These are phyloP conservation scores for Taurulus bubalis DNA, from an alignment of 2,113 vertebrate genomes.

Conservation along the genomic window DNA sequence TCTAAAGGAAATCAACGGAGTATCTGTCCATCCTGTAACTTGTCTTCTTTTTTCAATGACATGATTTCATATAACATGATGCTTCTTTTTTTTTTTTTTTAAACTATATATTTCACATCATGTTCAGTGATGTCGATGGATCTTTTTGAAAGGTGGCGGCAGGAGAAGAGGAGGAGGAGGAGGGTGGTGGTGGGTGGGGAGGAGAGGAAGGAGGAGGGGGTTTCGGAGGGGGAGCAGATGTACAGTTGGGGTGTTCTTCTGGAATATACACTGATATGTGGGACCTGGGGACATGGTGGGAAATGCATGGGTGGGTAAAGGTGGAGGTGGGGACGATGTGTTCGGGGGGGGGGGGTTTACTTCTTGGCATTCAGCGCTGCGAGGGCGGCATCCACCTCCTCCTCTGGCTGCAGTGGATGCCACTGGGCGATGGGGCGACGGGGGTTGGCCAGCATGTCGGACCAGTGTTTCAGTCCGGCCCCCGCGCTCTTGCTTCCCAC, in stretches of 20 bases:
- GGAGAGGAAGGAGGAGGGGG: neutral
- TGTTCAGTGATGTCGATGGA: slow-evolving; percentile 68
- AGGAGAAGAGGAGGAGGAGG: slow-evolving; percentile 15
- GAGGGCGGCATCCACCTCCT: slow-evolving; percentile 91
- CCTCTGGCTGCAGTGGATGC: slow-evolving; percentile 97
- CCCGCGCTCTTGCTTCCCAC: slow-evolving; percentile 93
- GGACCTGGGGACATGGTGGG: slow-evolving; percentile 45
- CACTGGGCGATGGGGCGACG: slow-evolving; percentile 97
- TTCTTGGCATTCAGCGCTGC: slow-evolving; percentile 93
- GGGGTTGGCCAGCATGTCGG: slow-evolving; percentile 97
- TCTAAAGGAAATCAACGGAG: slow-evolving; percentile 81
- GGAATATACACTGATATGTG: slow-evolving; percentile 70
- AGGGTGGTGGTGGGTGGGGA: neutral
- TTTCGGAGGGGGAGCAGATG: slow-evolving; percentile 22
- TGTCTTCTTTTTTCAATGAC: slow-evolving; percentile 75
- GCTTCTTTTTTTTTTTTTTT: slow-evolving; percentile 57
- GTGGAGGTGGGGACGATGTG: slow-evolving; percentile 31
- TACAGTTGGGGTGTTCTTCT: slow-evolving; percentile 57
- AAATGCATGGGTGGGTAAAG: slow-evolving; percentile 45
- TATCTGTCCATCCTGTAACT: slow-evolving; percentile 75
- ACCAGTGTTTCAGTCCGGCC: slow-evolving; percentile 97
- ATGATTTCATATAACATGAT: slow-evolving; percentile 67
- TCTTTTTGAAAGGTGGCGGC: slow-evolving; percentile 63
- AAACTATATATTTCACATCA: slow-evolving; percentile 72
- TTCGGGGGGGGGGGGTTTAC: slow-evolving; percentile 81